Evolutionary conservation across 1,140 invertebrate species (phyloP), one percentile per base, ranked within the genome.

Genomic region (Euura saliciscinereae): DNA sequence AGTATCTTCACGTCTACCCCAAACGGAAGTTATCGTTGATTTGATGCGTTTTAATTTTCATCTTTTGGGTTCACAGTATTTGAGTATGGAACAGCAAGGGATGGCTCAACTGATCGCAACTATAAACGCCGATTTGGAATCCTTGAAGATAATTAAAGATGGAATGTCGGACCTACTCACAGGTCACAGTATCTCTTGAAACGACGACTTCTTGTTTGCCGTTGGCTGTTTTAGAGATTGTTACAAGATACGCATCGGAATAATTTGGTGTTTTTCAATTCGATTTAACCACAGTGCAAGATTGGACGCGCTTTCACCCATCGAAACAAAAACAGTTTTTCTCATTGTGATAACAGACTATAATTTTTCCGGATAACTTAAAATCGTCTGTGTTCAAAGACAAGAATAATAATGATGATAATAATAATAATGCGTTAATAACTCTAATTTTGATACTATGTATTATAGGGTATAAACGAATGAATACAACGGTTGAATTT

Each of bases 41-140:
- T 68, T 28, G 1, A 11, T 59, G 3, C 51, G n/a, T 59, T 45
- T 45, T 28, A 28, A 28, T 28, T 10, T 71, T 78, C 44, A 46
- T 43, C 51, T 68, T 71, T 76, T 43, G 3, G 42, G 44, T 64
- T 83, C 81, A 70, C 90, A 95, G 87, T 95, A 96, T 82, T 82
- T 97, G 65, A 89, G 89, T 42, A 91, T 96, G 89, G 94, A 97
- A 81, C 96, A 97, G 80, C 91, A 92, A 73, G 95, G 95, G 0
- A 94, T 97, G 88, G 89, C 92, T 64, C 93, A 96, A 77, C 86
- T 97, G 2, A 91, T 96, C 68, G 90, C 93, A 42, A 95, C 95
- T 2, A 92, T 96, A 42, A 93, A 94, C 75, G 90, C 91, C 44
- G 95, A 97, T 85, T 79, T 93, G 65, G 89, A 92, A 70, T 91